Evolutionary conservation across 2,797 vertebrate species (phyloP).

Genomic region (Epinephelus awoara): DNA sequence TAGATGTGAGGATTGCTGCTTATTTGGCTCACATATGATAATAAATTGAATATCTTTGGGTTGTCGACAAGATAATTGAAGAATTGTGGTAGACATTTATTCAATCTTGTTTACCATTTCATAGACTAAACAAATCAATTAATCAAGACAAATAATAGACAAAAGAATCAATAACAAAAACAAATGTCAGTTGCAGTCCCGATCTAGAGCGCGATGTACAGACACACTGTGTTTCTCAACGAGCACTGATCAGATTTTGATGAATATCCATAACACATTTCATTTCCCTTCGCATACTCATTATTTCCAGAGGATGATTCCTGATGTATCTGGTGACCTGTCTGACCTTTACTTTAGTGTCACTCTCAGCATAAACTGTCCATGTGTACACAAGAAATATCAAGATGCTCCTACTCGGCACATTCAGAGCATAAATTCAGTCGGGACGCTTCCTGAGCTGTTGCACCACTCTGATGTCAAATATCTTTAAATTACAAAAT

Average conservation of each 20-base stretch:
- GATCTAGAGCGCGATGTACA: not conserved
- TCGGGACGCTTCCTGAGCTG: not conserved
- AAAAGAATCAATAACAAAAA: too few relatives aligned
- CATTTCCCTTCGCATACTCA: not conserved
- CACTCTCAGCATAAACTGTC: not conserved
- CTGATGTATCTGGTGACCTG: not conserved
- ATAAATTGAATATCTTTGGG: too few relatives aligned
- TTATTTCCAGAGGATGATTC: not conserved
- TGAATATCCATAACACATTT: not conserved
- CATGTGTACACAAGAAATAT: not conserved
- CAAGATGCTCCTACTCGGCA: not conserved
- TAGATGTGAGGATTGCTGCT: too few relatives aligned
- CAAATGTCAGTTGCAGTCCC: too few relatives aligned
- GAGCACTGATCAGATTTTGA: not conserved
- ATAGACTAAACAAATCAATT: too few relatives aligned
- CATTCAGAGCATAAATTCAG: not conserved
- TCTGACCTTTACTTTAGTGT: not conserved
- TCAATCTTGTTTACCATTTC: too few relatives aligned
- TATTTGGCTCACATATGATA: too few relatives aligned
- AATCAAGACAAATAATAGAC: too few relatives aligned
- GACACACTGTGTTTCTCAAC: not conserved
- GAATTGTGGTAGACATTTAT: too few relatives aligned
- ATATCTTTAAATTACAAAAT: constrained; percentile 12
- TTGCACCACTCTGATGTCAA: not conserved
- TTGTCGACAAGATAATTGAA: too few relatives aligned